Evolutionary conservation across 2,888 invertebrate species (phyloP).

Genomic region (Thyatira batis): DNA sequence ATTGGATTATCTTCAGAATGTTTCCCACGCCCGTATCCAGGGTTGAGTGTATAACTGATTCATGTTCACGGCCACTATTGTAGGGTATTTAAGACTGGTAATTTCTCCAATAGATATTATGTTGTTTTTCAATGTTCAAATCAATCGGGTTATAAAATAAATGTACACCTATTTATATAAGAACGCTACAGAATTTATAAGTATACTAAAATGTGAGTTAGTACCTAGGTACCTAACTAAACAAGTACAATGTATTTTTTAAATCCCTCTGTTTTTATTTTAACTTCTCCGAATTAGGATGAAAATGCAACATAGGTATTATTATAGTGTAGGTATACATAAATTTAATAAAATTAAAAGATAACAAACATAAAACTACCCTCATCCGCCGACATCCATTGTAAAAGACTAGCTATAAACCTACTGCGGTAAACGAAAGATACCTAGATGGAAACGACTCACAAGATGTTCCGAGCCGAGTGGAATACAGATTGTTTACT

Average conservation of each 20-base stretch:
- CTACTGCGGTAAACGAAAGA: conserved; percentile 7
- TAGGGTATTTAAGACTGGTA: conserved; percentile 2
- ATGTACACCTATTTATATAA: no score
- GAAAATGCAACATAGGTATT: no score
- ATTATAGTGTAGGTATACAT: not conserved
- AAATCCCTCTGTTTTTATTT: no score
- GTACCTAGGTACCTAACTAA: no score
- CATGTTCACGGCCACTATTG: conserved; percentile 15
- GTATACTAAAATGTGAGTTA: no score
- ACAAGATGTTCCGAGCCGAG: conserved; percentile 36
- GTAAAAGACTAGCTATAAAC: conserved; percentile 1
- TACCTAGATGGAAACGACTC: conserved; percentile 11
- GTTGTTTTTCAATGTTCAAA: no score
- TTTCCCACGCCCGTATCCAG: conserved; percentile 41
- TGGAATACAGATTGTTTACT: conserved; percentile 65
- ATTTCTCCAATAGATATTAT: not conserved
- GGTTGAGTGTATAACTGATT: conserved; percentile 46
- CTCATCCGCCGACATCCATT: not conserved
- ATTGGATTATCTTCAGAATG: conserved; percentile 56
- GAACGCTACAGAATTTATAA: no score
- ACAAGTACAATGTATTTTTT: no score
- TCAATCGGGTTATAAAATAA: no score
- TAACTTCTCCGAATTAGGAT: no score
- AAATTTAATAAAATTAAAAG: not conserved
- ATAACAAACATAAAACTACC: not conserved